Conservation (phyloP, 2,113 vertebrate genomes). For the Falcunculus frontatus region DNA sequence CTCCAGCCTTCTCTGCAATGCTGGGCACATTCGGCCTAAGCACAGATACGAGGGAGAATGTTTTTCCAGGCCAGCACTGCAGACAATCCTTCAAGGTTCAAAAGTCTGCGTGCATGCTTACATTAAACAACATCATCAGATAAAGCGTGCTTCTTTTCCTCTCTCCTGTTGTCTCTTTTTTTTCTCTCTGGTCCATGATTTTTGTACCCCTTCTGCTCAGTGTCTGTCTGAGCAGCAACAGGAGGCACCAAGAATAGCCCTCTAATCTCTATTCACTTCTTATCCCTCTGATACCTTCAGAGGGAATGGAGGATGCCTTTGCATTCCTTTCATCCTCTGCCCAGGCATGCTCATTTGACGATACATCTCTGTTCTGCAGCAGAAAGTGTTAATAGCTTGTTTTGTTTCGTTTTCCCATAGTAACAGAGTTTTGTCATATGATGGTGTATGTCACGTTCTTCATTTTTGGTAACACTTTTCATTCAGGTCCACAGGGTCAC, state of each 20-base stretch:
- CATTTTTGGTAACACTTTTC: not conserved
- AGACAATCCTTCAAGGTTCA: not conserved
- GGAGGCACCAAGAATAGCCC: constrained; percentile 4
- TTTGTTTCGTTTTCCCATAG: not conserved
- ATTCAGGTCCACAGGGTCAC: not conserved
- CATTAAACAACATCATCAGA: not conserved
- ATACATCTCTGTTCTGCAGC: not conserved
- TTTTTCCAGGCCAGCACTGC: not conserved
- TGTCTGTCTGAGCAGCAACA: not conserved
- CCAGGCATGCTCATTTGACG: not conserved
- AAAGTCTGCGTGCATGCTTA: not conserved
- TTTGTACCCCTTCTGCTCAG: not conserved
- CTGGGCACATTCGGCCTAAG: not conserved
- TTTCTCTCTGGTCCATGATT: not conserved
- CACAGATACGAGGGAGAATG: fast-evolving
- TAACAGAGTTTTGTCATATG: not conserved
- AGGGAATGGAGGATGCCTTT: not conserved
- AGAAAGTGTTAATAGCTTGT: not conserved
- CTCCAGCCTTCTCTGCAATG: not conserved
- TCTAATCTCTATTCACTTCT: constrained; percentile 5
- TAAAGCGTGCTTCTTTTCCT: not conserved
- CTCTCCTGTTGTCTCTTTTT: not conserved
- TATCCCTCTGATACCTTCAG: not conserved
- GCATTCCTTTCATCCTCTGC: constrained; percentile 19
- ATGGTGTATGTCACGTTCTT: not conserved